These are phyloP conservation scores for Dicycla oo DNA, from an alignment of 2,888 invertebrate genomes.

Conservation along the genomic window DNA sequence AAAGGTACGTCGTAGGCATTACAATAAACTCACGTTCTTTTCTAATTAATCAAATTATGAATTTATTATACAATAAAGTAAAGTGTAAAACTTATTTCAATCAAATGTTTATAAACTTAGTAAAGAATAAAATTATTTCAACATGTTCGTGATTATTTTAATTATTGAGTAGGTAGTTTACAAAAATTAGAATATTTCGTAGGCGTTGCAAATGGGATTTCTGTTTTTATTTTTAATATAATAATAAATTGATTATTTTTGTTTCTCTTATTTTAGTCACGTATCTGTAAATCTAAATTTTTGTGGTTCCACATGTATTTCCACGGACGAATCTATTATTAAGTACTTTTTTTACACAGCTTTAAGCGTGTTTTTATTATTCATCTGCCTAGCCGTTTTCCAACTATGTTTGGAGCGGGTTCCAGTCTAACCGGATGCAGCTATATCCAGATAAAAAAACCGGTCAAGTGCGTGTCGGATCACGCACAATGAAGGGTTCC, in stretches of 20 bases:
- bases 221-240: not conserved
- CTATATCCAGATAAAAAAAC: too few relatives aligned
- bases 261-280: not conserved
- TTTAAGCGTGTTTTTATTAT: not conserved
- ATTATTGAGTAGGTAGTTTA: not conserved
- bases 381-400: not conserved
- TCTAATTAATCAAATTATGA: constrained; percentile 31
- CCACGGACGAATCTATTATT: not conserved
- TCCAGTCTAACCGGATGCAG: not conserved
- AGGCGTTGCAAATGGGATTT: constrained; percentile 2
- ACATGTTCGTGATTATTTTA: constrained; percentile 5
- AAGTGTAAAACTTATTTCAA: not conserved
- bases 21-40: constrained; percentile 20
- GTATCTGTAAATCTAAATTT: not conserved
- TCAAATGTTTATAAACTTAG: too few relatives aligned
- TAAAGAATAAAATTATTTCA: too few relatives aligned
- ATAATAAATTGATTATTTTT: not conserved
- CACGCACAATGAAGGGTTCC: too few relatives aligned
- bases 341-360: not conserved
- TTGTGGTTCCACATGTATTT: not conserved
- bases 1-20: constrained; percentile 1
- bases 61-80: not conserved
- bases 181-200: not conserved
- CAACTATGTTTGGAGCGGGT: not conserved
- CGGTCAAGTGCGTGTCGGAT: too few relatives aligned